Evolutionary conservation across 2,113 vertebrate genomes (phyloP).

Genomic region (Opisthocomus hoazin): DNA sequence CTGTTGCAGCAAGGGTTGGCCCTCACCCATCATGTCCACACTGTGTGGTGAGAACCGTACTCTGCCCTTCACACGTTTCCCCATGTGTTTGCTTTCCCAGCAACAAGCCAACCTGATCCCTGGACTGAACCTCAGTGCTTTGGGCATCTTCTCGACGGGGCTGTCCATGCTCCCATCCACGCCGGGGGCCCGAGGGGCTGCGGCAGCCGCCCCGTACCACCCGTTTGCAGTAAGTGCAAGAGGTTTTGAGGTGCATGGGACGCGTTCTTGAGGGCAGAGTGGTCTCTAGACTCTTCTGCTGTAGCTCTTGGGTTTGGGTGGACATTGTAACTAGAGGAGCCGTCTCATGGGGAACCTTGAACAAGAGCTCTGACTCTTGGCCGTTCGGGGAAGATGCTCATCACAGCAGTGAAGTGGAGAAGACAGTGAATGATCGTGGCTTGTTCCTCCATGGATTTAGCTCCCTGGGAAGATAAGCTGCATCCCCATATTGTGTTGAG

Average conservation of each 20-base stretch:
- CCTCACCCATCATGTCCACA: accelerated
- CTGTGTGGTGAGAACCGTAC: not conserved
- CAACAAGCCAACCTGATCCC: slow-evolving; percentile 95
- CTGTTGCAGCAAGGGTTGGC: not conserved
- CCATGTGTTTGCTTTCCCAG: slow-evolving; percentile 59
- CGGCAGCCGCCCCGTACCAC: slow-evolving; percentile 78
- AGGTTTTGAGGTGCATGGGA: not conserved
- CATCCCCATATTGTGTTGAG: not conserved
- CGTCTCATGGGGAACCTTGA: not conserved
- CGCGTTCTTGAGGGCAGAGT: not conserved
- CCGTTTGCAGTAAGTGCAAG: slow-evolving; percentile 83
- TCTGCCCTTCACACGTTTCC: not conserved
- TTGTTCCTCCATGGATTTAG: not conserved
- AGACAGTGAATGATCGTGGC: not conserved
- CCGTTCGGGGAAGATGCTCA: not conserved
- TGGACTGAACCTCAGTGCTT: slow-evolving; percentile 88
- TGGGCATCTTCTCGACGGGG: slow-evolving; percentile 94
- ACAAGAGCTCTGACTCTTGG: not conserved
- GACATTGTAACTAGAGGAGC: not conserved
- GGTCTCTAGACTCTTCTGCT: not conserved
- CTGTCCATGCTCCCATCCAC: slow-evolving; percentile 82
- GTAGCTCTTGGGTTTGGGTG: not conserved
- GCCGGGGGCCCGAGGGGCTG: slow-evolving; percentile 74
- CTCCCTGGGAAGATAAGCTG: not conserved
- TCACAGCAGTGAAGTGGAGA: not conserved